A percentile compares a stretch with the other conserved stretches of the same genome.
These are phyloP conservation scores for Pithys albifrons DNA, from an alignment of 2,113 vertebrate species.

Conservation along the genomic window DNA sequence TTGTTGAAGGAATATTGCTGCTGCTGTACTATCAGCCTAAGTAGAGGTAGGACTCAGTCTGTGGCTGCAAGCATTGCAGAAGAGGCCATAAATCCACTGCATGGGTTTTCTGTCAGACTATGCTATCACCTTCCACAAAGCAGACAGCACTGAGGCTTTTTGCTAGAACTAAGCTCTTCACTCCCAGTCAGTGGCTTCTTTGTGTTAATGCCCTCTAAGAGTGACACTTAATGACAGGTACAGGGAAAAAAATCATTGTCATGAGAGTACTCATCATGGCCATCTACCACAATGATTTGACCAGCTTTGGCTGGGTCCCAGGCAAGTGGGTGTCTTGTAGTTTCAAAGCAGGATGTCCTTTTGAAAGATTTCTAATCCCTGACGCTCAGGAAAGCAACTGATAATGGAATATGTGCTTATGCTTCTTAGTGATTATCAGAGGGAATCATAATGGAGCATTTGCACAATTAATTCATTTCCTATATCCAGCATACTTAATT, in stretches of 20 bases:
- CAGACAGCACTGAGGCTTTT: background rate
- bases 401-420: background rate
- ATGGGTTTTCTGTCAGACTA: background rate
- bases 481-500: slow-evolving; percentile 22
- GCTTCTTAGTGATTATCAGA: slow-evolving; percentile 36
- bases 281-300: background rate
- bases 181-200: background rate
- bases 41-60: background rate
- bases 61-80: background rate
- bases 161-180: background rate
- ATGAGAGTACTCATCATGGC: background rate
- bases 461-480: slow-evolving; percentile 44
- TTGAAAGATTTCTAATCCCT: background rate
- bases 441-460: slow-evolving; percentile 2
- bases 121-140: background rate
- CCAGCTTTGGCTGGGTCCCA: background rate
- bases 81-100: background rate
- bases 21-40: background rate
- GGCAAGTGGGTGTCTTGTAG: background rate
- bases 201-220: background rate
- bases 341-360: background rate
- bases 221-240: background rate
- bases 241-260: background rate
- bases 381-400: background rate
- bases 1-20: background rate